Evolutionary conservation across 2,113 vertebrate genomes (phyloP).

Genomic region (Peromyscus leucopus): DNA sequence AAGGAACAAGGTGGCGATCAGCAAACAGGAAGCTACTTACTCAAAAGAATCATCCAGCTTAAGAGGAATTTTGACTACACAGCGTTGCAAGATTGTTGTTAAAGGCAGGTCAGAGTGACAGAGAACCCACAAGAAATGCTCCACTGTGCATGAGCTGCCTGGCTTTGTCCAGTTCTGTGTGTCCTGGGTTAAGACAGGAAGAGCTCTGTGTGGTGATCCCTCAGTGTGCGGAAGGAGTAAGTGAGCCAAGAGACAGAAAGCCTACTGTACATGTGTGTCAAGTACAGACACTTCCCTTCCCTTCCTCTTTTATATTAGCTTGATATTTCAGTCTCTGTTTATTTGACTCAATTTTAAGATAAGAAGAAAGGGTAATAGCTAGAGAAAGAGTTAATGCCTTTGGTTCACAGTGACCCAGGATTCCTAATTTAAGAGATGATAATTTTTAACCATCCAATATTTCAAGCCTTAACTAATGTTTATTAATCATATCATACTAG

Average conservation of each 20-base stretch:
- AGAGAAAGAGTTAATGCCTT: neutral
- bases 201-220: neutral
- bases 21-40: neutral
- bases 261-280: neutral
- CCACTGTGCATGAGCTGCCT: neutral
- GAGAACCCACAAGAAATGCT: neutral
- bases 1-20: neutral
- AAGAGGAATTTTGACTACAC: neutral
- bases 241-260: neutral
- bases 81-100: neutral
- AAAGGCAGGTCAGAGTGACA: neutral
- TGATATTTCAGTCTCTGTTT: neutral
- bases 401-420: neutral
- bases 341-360: slow-evolving; percentile 17
- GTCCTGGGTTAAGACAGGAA: neutral
- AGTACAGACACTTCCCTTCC: neutral
- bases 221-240: neutral
- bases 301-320: neutral
- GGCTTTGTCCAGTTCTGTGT: neutral
- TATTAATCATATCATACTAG: neutral
- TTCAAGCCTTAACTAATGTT: neutral
- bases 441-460: neutral
- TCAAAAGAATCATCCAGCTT: neutral
- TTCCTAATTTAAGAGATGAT: neutral
- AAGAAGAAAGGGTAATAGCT: neutral